Evolutionary conservation across 1,140 invertebrate genomes (phyloP), one percentile per base, ranked within the genome.

Genomic region (Zaprionus taronus): DNA sequence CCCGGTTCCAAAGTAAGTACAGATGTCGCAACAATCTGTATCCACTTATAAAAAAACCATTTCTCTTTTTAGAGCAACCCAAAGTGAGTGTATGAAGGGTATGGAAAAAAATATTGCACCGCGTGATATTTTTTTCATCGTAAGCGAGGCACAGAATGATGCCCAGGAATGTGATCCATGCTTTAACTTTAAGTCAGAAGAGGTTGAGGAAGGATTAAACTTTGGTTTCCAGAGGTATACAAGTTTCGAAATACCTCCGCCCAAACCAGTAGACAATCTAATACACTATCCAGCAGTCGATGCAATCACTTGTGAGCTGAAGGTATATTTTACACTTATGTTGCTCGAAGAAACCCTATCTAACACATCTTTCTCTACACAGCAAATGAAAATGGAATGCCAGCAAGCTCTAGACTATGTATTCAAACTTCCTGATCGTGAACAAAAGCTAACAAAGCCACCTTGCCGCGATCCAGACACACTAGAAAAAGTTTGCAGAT

Each of bases 351-450:
- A 5, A 44, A 17, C 0, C n/a, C 5, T 9, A 12, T 6, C 2
- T 1, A 2, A 24, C 12, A 17, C 0, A 11, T 34, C 4, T 9
- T 9, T 31, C 2, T 2, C 11, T 38, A 17, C 17, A 0, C 9
- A 83, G 81, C 77, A 83, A 84, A 84, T 84, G 81, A 74, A 70
- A 7, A 57, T 56, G 0, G 82, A 84, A 22, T 84, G 80, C 62
- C 64, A 68, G 51, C 38, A 12, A 20, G 61, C 26, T 34, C 15
- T 64, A 41, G 67, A 36, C 14, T n/a, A 9, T 4, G 22, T 64
- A 41, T 51, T 56, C 7, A 4, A 5, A 4, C 34, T 7, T 17
- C 22, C 22, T 11, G 6, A 17, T 41, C 15, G n/a, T 1, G n/a
- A 41, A 7, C 15, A n/a, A 9, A 17, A n/a, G 5, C 15, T 9